Percentiles rank a stretch among this genome's conserved stretches.
phyloP scores from a whole-genome alignment of 2,797 vertebrate genomes.

The Hybognathus amarus region DNA sequence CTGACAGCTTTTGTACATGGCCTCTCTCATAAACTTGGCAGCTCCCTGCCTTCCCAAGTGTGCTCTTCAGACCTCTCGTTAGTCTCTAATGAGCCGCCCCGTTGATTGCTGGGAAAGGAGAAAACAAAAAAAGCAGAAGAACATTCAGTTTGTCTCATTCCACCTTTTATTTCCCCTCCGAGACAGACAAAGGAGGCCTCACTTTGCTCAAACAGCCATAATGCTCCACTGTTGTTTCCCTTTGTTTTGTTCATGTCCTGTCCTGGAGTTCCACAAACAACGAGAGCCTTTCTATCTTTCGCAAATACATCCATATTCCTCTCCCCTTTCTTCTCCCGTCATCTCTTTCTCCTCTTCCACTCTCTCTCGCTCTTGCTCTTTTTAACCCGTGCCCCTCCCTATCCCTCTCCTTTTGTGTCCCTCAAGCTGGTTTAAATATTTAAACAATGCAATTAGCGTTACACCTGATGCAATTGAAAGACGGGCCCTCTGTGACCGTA shows the following conservation, averaged over 20 bases:
- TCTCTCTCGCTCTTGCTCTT: constrained; percentile 30
- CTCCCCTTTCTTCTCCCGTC: constrained; percentile 27
- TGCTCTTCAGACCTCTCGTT: constrained; percentile 45
- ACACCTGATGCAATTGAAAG: constrained; percentile 65
- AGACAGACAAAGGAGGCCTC: constrained; percentile 37
- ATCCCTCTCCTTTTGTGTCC: constrained; percentile 26
- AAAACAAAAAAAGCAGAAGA: constrained; percentile 28
- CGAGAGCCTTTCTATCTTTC: constrained; percentile 45
- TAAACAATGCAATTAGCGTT: constrained; percentile 71
- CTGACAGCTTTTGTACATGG: constrained; percentile 38
- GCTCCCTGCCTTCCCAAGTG: neutral
- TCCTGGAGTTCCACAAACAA: constrained; percentile 39
- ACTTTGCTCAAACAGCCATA: constrained; percentile 39
- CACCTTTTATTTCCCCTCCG: constrained; percentile 11
- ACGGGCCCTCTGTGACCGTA: constrained; percentile 45
- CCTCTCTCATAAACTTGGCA: constrained; percentile 42
- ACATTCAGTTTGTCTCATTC: constrained; percentile 49
- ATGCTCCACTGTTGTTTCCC: constrained; percentile 23
- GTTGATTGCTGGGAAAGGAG: constrained; percentile 38
- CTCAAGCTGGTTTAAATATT: constrained; percentile 65
- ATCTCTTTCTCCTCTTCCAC: constrained; percentile 19
- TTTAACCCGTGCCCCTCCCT: constrained; percentile 33
- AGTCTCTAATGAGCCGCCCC: constrained; percentile 49
- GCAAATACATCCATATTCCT: constrained; percentile 33
- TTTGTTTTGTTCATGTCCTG: constrained; percentile 35